Base-by-base conservation (phyloP, 2,797 vertebrate species). In the Ctenochaetus hawaiiensis region DNA sequence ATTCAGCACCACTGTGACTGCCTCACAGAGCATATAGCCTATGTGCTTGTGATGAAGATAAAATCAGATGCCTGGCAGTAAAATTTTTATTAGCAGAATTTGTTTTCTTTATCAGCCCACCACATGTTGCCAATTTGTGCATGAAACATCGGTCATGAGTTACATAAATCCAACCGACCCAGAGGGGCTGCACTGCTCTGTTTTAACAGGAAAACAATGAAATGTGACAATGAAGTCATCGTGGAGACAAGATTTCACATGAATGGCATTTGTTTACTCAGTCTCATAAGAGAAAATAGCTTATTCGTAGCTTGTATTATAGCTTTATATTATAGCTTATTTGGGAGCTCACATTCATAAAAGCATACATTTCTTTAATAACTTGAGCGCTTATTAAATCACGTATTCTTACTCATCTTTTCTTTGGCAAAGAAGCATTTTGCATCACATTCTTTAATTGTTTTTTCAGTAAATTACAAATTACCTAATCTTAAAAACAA, bases 171-270 rank as follows among this genome's bases (percentile, higher is more conserved):
- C 61, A 53, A 9, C 49, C 9, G 9, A 62, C 18, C 34, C 63
- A 47, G 44, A 56, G 12, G 26, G 22, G 22, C 37, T 43, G 10
- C 26, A 17, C 30, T 22, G 49, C 48, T 48, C 51, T 64, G 34
- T 59, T 52, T 39, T 39, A 63, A 43, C 53, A 34, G 12, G 4
- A 60, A 61, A 47, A 71, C 48, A 62, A n/a, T 62, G 6, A 64
- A 74, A 70, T 49, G n/a, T 62, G n/a, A 44, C 30, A 45, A 39
- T 75, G 20, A 63, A 81, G 30, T 72, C 17, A 57, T 62, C 57
- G 30, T 7, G 17, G 39, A 69, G 20, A 58, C 1, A 11, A 12
- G 39, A 56, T 72, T 68, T 54, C 1, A 7, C 9, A 47, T 37
- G 20, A 72, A 52, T 57, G 13, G 51, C 52, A 67, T 30, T n/a